Conservation (phyloP, 2,113 vertebrate species). For the Catharus minimus region DNA sequence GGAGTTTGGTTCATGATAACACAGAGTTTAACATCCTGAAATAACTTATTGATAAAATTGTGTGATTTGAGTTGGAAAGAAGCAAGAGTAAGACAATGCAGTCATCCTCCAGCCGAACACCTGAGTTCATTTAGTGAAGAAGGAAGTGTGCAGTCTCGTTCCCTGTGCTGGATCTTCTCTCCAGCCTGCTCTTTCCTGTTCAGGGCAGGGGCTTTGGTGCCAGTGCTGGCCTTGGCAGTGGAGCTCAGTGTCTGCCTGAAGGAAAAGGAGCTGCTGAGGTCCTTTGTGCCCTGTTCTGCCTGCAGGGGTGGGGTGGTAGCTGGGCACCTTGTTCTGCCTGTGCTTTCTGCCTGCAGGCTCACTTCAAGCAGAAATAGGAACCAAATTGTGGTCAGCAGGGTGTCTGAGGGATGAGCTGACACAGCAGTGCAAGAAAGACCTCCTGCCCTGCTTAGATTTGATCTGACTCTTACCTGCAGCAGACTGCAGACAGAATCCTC, state of each 20-base stretch:
- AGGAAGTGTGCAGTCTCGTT: not conserved
- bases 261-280: not conserved
- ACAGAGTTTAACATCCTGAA: not conserved
- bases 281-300: not conserved
- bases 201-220: not conserved
- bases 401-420: not conserved
- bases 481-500: not conserved
- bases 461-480: not conserved
- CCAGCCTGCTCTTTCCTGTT: not conserved
- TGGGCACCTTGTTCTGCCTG: not conserved
- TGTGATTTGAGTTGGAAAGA: not conserved
- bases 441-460: not conserved
- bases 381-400: not conserved
- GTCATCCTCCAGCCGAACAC: not conserved
- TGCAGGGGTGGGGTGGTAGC: too few species aligned
- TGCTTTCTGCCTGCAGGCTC: not conserved
- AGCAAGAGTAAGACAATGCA: not conserved
- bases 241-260: not conserved
- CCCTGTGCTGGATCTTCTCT: not conserved
- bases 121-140: not conserved
- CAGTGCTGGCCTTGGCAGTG: not conserved
- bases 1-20: not conserved
- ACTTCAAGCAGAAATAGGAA: rapidly evolving
- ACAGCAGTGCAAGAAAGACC: not conserved
- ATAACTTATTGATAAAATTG: not conserved